Base-by-base conservation (phyloP, 2,888 invertebrate genomes). In the Craniophora ligustri region DNA sequence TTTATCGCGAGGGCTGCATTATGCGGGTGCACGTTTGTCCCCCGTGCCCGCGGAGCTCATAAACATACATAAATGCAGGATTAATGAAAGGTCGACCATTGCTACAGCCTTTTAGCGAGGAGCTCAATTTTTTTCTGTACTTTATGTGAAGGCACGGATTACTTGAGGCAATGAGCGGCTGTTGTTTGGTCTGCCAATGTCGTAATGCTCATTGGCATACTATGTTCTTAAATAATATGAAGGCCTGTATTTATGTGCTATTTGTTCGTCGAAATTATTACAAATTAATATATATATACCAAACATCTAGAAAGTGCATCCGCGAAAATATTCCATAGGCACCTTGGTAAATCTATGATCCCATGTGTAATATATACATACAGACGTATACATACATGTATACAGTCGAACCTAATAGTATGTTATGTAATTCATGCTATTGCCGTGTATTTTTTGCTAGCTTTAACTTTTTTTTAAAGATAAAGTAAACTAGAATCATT, bases 21-120 rank as follows among this genome's bases (percentile, higher is more conserved):
- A 82, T 82, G 82, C 81, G 61, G 31, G 57, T 66, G 69, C 82
- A 82, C 81, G 82, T 38, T 42, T 55, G 72, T 61, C 30, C 51
- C 51, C 51, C 38, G 19, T 5, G 14, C 47, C 61, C 59, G n/a
- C 45, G 48, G 45, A 51, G 45, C 51, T 61, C 64, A 68, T 67
- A 69, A 70, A 72, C 66, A 72, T 70, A 78, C 71, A 76, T 68
- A 75, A 73, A 80, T 74, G 77, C 72, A 62, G 76, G 73, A 79
- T 81, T 81, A 79, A 76, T 61, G 70, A 77, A 74, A 65, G 69
- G 67, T 69, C 62, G 62, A 40, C 63, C 67, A 72, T 72, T 58
- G 63, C 61, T 53, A 26, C 35, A 44, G 61, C 57, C 48, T 51
- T 64, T 68, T 70, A 70, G 62, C 60, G 48, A 51, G 51, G 45